Base-by-base conservation (phyloP, 30 jellyfish, hydroid and myxozoan genomes). In the Sanderia malayensis region DNA sequence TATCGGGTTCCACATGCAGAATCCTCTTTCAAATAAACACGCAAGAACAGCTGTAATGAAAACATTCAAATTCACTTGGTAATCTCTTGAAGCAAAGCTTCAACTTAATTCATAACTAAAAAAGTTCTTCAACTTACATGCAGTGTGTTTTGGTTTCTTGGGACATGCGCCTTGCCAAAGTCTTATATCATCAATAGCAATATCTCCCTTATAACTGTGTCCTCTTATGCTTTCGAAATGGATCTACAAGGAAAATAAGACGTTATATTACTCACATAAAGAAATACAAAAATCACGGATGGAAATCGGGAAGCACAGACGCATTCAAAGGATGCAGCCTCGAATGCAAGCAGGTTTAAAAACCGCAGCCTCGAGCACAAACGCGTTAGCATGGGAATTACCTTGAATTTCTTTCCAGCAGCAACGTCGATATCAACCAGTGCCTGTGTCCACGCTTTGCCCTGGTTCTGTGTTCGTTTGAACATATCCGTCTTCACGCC, bases 151-250 rank as follows among this genome's bases (percentile, higher is more conserved):
- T 13, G 64, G 31, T 0, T 45, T 31, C 10, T 18, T 22, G 7
- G 77, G 73, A 34, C 86, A 74, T 15, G 76, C 77, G 13, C 86
- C 79, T 41, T 61, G 21, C 86, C 86, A 74, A 11, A 74, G 46
- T 58, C 70, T 44, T 13, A 74, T 59, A 17, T 74, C 86, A 44
- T 74, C 86, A 58, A 74, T 61, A 0, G 77, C 77, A 19, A 61
- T 59, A 32, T 74, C 86, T 37, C 86, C 86, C 33, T 26, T 30
- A 32, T 44, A 60, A 29, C 31, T 15, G 11, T 26, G 2, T 24
- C 78, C 86, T 23, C 70, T 31, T 11, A 74, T 23, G 47, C 86
- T 44, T 74, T 74, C 86, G 25, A 74, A 31, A 24, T 61, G 46
- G 18, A 74, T 72, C 86, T 74, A 19, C 23, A 49, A 49, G 52